Evolutionary conservation across 2,113 vertebrate genomes (phyloP).

Genomic region (Notarius lentiginosus): DNA sequence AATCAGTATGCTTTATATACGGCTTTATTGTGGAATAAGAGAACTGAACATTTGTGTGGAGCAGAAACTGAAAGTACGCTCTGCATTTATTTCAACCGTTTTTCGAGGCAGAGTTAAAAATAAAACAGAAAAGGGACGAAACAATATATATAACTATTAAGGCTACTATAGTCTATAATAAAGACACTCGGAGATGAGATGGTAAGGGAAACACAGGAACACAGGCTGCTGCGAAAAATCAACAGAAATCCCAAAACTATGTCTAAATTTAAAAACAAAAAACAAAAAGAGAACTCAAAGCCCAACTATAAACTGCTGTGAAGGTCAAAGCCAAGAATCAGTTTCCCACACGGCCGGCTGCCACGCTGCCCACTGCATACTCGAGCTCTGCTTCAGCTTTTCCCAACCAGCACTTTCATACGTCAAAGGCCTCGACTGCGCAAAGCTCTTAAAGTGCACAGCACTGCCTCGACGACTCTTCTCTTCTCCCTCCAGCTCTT

Average conservation of each 20-base stretch:
- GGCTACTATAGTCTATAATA: slow-evolving; percentile 5
- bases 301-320: slow-evolving; percentile 41
- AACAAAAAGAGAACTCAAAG: background rate
- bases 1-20: background rate
- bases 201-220: background rate
- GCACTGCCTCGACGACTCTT: background rate
- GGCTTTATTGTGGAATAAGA: background rate
- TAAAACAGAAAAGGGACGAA: background rate
- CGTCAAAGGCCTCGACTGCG: slow-evolving; percentile 20
- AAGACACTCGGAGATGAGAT: background rate
- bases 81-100: no score
- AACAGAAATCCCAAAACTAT: background rate
- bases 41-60: background rate
- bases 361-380: slow-evolving; percentile 48
- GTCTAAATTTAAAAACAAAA: background rate
- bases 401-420: slow-evolving; percentile 32
- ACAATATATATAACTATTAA: background rate
- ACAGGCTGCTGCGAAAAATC: background rate
- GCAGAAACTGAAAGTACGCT: background rate
- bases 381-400: slow-evolving; percentile 44
- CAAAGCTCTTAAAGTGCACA: slow-evolving; percentile 22
- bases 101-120: background rate
- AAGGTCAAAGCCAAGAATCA: slow-evolving; percentile 53
- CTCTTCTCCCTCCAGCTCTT: slow-evolving; percentile 31
- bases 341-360: slow-evolving; percentile 57